These are phyloP conservation scores for Rhinolophus ferrumequinum DNA, from an alignment of 2,113 vertebrate genomes.

Conservation along the genomic window DNA sequence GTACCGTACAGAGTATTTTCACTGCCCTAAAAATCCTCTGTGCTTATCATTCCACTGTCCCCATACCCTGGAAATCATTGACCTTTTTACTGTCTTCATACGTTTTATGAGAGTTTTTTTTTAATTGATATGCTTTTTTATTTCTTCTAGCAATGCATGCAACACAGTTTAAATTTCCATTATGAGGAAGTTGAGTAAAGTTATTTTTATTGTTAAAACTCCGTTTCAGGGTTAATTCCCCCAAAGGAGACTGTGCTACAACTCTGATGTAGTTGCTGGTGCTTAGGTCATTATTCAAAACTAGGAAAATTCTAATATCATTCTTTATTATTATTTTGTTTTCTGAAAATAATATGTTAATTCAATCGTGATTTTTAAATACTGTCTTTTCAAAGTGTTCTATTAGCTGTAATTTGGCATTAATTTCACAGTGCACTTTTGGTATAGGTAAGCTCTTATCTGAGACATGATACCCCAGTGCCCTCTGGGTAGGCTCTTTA, in stretches of 20 bases:
- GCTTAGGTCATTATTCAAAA: not conserved
- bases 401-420: not conserved
- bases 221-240: not conserved
- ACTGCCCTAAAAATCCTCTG: not conserved
- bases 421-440: not conserved
- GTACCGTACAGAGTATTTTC: not conserved
- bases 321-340: constrained; percentile 10
- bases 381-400: not conserved
- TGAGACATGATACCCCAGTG: not conserved
- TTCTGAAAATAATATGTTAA: not conserved
- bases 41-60: not conserved
- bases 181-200: not conserved
- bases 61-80: not conserved
- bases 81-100: not conserved
- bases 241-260: not conserved
- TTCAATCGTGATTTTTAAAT: not conserved
- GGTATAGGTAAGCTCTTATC: not conserved
- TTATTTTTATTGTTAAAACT: constrained; percentile 12
- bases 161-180: not conserved
- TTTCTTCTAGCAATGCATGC: not conserved
- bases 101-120: not conserved
- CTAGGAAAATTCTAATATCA: not conserved
- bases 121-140: not conserved
- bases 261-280: not conserved
- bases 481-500: not conserved